phyloP scores from a whole-genome alignment of 2,797 vertebrate species.

The Nyctibius grandis region DNA sequence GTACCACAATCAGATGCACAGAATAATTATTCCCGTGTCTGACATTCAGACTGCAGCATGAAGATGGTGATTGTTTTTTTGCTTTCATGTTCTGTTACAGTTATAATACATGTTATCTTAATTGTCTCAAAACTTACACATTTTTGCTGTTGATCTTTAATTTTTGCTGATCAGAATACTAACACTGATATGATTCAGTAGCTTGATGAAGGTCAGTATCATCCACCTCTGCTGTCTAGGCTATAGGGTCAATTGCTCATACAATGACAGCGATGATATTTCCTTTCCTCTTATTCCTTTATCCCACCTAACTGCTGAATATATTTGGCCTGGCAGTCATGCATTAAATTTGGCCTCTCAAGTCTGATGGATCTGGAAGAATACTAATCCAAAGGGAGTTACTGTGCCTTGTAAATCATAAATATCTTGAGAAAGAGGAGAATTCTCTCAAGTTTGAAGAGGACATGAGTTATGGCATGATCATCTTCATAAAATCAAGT shows the following conservation, averaged over 20 bases:
- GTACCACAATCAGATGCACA: background rate
- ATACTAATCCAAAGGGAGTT: background rate
- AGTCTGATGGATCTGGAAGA: background rate
- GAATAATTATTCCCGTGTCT: background rate
- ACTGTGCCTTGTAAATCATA: background rate
- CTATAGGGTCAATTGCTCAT: background rate
- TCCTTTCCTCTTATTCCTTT: background rate
- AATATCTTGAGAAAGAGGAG: background rate
- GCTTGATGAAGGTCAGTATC: background rate
- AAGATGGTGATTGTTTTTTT: background rate
- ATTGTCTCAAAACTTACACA: background rate
- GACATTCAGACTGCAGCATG: background rate
- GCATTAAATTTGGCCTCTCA: background rate
- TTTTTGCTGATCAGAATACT: background rate
- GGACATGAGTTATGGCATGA: background rate
- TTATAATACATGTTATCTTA: background rate
- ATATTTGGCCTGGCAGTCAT: background rate
- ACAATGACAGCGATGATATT: background rate
- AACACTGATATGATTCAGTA: background rate
- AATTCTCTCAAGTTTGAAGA: background rate
- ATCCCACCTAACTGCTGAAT: background rate
- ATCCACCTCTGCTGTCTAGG: background rate
- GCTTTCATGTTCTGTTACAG: background rate
- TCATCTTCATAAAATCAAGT: background rate
- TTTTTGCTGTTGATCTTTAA: background rate